Conservation (phyloP, 1,140 invertebrate genomes). For the Drosophila albomicans region DNA sequence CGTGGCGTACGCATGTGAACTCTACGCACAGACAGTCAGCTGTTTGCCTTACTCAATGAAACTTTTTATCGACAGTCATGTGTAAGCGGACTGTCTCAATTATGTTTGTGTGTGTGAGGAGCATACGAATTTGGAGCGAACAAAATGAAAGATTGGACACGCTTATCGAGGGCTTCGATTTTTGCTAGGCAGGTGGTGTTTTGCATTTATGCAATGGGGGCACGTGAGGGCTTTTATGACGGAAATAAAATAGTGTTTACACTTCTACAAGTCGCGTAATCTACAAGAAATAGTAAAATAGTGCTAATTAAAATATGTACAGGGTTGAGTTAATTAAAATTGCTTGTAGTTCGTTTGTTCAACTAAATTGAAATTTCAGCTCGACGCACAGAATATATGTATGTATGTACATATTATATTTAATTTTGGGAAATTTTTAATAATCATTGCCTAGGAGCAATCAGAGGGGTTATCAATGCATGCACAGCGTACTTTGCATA, state of each 20-base stretch:
- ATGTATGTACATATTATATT: too few relatives aligned
- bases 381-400: not conserved
- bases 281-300: not conserved
- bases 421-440: slow-evolving; percentile 32
- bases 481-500: slow-evolving; percentile 17
- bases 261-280: slow-evolving; percentile 19
- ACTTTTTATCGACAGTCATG: slow-evolving; percentile 30
- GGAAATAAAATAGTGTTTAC: slow-evolving; percentile 15
- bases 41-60: slow-evolving; percentile 59
- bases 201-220: slow-evolving; percentile 12
- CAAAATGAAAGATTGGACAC: not conserved
- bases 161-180: slow-evolving; percentile 3
- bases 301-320: slow-evolving; percentile 1
- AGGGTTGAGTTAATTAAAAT: slow-evolving; percentile 1
- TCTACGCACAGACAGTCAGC: slow-evolving; percentile 55
- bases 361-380: not conserved
- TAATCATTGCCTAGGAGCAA: slow-evolving; percentile 28
- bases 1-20: slow-evolving; percentile 44
- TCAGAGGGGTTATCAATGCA: slow-evolving; percentile 42
- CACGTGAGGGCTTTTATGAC: slow-evolving; percentile 11
- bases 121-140: not conserved
- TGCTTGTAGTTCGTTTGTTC: not conserved
- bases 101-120: slow-evolving; percentile 1
- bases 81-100: slow-evolving; percentile 11
- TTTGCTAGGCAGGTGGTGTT: slow-evolving; percentile 4